Percentiles rank a stretch among this genome's conserved stretches.
Conservation (phyloP, 2,113 vertebrate genomes). For the Lycaon pictus region DNA sequence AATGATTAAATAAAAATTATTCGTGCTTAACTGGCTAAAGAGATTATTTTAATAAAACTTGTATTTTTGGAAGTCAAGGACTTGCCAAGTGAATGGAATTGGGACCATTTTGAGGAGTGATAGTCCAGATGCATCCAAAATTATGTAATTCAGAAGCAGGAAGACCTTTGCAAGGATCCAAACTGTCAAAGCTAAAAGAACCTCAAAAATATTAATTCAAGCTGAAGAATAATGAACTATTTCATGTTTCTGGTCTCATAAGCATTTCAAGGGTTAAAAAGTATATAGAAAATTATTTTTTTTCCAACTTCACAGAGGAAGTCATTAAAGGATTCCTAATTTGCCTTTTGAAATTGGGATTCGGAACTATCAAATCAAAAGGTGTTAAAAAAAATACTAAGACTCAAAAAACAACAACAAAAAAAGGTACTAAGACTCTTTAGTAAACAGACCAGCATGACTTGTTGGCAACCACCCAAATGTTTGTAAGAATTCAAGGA, state of each 20-base stretch:
- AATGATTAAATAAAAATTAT: constrained; percentile 29
- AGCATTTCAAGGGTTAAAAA: neutral
- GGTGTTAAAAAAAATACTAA: neutral
- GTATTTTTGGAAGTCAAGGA: constrained; percentile 20
- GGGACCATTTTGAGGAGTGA: neutral
- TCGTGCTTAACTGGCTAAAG: neutral
- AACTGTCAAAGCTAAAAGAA: constrained; percentile 8
- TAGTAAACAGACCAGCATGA: neutral
- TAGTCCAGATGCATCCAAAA: neutral
- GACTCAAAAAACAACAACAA: neutral
- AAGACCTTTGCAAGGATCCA: neutral
- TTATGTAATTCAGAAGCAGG: neutral
- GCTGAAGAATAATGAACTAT: neutral
- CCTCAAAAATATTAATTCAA: neutral
- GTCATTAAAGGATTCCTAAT: neutral
- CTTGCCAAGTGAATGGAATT: neutral
- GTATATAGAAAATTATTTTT: neutral
- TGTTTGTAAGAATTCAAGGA: neutral
- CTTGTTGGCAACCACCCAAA: neutral
- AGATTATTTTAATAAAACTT: neutral
- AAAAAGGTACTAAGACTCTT: neutral
- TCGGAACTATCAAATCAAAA: neutral
- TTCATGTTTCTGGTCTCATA: neutral
- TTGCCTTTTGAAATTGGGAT: constrained; percentile 2
- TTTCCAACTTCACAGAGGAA: neutral